Evolutionary conservation across 2,888 invertebrate genomes (phyloP).

Genomic region (Synanthedon andrenaeformis): DNA sequence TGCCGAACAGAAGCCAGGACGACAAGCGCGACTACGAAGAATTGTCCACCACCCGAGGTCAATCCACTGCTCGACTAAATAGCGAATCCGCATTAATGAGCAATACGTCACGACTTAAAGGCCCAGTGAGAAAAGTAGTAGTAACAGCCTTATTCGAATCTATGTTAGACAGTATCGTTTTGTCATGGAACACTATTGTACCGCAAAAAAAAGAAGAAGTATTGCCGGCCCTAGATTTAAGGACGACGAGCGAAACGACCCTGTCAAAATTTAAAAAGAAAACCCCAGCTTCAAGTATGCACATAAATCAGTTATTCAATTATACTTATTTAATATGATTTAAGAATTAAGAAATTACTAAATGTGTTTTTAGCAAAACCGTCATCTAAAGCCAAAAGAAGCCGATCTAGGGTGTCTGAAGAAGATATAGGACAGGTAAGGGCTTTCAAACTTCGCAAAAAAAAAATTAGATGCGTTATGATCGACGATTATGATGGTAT

Average conservation of each 20-base stretch:
- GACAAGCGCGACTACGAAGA: slow-evolving; percentile 12
- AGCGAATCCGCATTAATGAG: slow-evolving; percentile 19
- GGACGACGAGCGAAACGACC: slow-evolving; percentile 32
- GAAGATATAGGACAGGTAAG: slow-evolving; percentile 9
- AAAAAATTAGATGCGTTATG: too few species aligned
- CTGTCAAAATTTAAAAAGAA: slow-evolving; percentile 34
- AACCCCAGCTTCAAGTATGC: neutral
- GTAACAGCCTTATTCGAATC: slow-evolving; percentile 47
- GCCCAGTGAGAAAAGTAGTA: slow-evolving; percentile 40
- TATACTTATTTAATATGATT: neutral
- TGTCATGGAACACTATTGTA: slow-evolving; percentile 39
- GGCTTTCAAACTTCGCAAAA: neutral
- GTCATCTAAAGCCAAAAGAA: slow-evolving; percentile 26
- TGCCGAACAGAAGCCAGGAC: slow-evolving; percentile 10
- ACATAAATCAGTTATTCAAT: neutral
- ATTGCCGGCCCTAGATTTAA: slow-evolving; percentile 17
- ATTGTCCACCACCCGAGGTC: slow-evolving; percentile 18
- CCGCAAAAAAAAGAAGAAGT: slow-evolving; percentile 24
- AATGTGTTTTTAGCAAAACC: slow-evolving; percentile 17
- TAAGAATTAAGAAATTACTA: too few species aligned
- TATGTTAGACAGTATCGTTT: slow-evolving; percentile 45
- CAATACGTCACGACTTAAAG: slow-evolving; percentile 21
- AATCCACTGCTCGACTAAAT: slow-evolving; percentile 17
- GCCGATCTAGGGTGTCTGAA: slow-evolving; percentile 27
- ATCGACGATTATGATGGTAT: too few species aligned